Evolutionary conservation across 2,888 invertebrate species (phyloP), one percentile per base, ranked within the genome.

Genomic region (Coenonympha glycerion): DNA sequence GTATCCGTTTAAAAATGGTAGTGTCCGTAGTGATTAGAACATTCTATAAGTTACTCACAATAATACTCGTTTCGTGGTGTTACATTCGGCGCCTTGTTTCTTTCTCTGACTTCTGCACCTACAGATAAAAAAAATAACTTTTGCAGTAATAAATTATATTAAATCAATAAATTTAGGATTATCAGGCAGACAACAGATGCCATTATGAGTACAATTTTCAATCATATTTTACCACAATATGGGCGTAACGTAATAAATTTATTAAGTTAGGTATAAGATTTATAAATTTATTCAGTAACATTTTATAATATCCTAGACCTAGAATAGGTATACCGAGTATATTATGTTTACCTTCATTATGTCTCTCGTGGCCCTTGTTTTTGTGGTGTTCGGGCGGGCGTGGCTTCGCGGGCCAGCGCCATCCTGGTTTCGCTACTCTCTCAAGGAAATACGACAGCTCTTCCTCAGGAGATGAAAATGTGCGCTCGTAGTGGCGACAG

Each of bases 341-440:
- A n/a, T n/a, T n/a, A n/a, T n/a, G n/a, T 9, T 15, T 41, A 61
- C 61, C 84, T 55, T 82, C 81, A 47, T 74, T 78, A 39, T 85
- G 85, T 41, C 74, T 69, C 39, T 86, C 86, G 49, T 86, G 86
- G 9, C 73, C 79, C 33, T 87, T 87, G 53, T 84, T 85, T 60
- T 85, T 91, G 69, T 92, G 92, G 48, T 92, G 92, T 64, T 92
- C 92, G 42, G 91, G 89, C 16, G 90, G 89, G 36, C 90, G 89
- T 54, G 91, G 90, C 75, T 90, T 91, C 57, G 90, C 90, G 55
- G 91, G 91, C 95, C 95, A 95, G 63, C 92, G 92, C 95, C 95
- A 95, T 48, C 93, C 92, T n/a, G 93, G 92, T 68, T 90, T 90
- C 52, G 92, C 91, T 68, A 95, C 93, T 70, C 92, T 90, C 63